Percentiles rank a stretch among this genome's conserved stretches.
Conservation (phyloP, 2,888 invertebrate species). For the Phorcus lineatus region DNA sequence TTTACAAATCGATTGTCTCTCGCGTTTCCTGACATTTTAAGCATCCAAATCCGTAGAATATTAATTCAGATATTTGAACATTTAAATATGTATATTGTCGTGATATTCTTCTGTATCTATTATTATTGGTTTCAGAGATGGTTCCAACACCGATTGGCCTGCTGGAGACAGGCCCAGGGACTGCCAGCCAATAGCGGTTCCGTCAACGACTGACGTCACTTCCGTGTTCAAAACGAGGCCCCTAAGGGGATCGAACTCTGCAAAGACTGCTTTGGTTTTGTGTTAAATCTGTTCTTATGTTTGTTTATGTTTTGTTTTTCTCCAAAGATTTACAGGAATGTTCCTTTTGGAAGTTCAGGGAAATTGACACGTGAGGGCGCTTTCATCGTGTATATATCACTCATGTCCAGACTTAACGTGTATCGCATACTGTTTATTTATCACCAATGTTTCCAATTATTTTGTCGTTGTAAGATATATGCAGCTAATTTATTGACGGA, state of each 20-base stretch:
- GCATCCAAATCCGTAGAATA: too few relatives aligned
- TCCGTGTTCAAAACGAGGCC: not conserved
- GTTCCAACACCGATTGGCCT: slow-evolving; percentile 72
- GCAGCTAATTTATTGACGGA: slow-evolving; percentile 21
- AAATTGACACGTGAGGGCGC: slow-evolving; percentile 4
- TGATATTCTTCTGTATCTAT: too few relatives aligned
- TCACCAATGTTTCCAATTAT: slow-evolving; percentile 1
- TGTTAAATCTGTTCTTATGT: not conserved
- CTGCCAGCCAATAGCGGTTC: slow-evolving; percentile 67
- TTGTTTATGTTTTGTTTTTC: not conserved
- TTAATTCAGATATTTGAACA: too few relatives aligned
- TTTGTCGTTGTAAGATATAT: not conserved
- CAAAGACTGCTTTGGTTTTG: slow-evolving; percentile 18
- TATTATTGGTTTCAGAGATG: slow-evolving; percentile 63
- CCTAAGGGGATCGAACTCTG: not conserved
- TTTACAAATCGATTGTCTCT: too few relatives aligned
- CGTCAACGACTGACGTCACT: slow-evolving; percentile 51
- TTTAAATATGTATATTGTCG: too few relatives aligned
- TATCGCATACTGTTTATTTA: slow-evolving; percentile 1
- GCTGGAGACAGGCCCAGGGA: slow-evolving; percentile 73
- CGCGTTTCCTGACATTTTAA: too few relatives aligned
- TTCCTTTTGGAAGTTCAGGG: slow-evolving; percentile 15
- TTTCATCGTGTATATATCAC: slow-evolving; percentile 9
- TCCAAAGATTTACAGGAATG: slow-evolving; percentile 6
- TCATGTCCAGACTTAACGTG: not conserved